Percentiles rank a stretch among this genome's conserved stretches.
These are phyloP conservation scores for Lophius piscatorius DNA, from an alignment of 2,113 vertebrate genomes.

Conservation along the genomic window DNA sequence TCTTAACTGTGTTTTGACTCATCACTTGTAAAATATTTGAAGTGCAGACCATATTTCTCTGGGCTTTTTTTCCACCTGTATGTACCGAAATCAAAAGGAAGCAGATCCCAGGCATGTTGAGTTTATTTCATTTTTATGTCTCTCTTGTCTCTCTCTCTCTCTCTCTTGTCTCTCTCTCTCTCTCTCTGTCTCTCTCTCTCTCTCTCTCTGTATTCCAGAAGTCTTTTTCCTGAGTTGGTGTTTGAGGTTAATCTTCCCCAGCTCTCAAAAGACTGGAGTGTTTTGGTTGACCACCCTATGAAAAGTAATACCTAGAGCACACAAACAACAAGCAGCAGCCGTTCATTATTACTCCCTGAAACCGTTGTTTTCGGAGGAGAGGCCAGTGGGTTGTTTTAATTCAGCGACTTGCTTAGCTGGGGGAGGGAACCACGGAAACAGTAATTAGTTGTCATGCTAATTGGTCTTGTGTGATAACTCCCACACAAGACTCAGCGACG, in stretches of 20 bases:
- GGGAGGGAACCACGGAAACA: slow-evolving; percentile 49
- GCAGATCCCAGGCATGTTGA: no score
- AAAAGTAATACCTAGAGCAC: slow-evolving; percentile 48
- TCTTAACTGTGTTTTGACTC: no score
- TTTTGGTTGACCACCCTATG: slow-evolving; percentile 43
- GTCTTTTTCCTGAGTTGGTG: slow-evolving; percentile 36
- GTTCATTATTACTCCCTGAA: slow-evolving; percentile 33
- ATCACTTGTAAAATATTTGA: no score
- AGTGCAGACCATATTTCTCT: no score
- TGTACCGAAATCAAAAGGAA: no score
- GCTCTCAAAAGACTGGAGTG: slow-evolving; percentile 36
- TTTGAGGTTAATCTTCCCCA: slow-evolving; percentile 32
- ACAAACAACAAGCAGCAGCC: slow-evolving; percentile 30
- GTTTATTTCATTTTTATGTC: slow-evolving; percentile 9
- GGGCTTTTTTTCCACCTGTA: no score
- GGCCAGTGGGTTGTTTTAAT: slow-evolving; percentile 62
- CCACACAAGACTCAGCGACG: slow-evolving; percentile 42
- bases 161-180: background rate
- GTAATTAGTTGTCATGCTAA: slow-evolving; percentile 75
- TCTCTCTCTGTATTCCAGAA: slow-evolving; percentile 1
- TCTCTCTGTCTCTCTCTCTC: slow-evolving; percentile 1
- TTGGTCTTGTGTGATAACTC: slow-evolving; percentile 68
- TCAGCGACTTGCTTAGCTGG: slow-evolving; percentile 56
- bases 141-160: background rate
- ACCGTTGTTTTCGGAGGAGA: slow-evolving; percentile 57